These are phyloP conservation scores for Helostoma temminkii DNA, from an alignment of 2,797 vertebrate species.

Conservation along the genomic window DNA sequence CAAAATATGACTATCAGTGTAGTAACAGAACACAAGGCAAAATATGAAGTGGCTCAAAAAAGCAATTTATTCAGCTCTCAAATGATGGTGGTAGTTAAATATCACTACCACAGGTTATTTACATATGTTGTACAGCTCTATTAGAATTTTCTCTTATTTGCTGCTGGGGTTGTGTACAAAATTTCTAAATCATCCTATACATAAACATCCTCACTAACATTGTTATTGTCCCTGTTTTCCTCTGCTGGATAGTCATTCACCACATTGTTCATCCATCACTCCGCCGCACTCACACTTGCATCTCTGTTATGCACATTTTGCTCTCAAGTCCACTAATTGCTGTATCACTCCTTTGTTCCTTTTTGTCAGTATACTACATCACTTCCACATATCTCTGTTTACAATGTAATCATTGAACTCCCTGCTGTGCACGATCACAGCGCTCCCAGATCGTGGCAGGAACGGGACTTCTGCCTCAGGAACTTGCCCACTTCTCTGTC, in stretches of 20 bases:
- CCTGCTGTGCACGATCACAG: constrained; percentile 60
- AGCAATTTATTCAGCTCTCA: constrained; percentile 67
- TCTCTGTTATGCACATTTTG: constrained; percentile 21
- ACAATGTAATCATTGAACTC: constrained; percentile 3
- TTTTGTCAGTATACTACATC: constrained; percentile 31
- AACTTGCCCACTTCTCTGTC: constrained; percentile 83
- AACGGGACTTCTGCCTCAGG: constrained; percentile 91
- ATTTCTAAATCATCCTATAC: constrained; percentile 34
- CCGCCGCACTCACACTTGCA: constrained; percentile 35
- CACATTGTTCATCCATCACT: constrained; percentile 40
- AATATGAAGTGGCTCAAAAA: constrained; percentile 54
- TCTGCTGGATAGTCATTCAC: constrained; percentile 28
- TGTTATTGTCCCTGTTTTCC: constrained; percentile 19
- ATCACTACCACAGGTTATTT: constrained; percentile 74
- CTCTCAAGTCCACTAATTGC: constrained; percentile 26
- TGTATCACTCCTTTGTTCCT: constrained; percentile 16
- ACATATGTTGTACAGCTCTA: constrained; percentile 66
- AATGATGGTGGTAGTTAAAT: constrained; percentile 43
- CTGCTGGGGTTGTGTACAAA: constrained; percentile 57
- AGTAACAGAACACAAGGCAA: constrained; percentile 15
- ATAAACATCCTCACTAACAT: constrained; percentile 47
- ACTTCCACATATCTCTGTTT: constrained; percentile 19
- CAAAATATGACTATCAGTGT: background rate
- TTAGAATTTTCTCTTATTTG: constrained; percentile 12
- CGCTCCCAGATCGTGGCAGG: constrained; percentile 91